Evolutionary conservation across 2,797 vertebrate genomes (phyloP), one percentile per base, ranked within the genome.

Genomic region (Thunnus albacares): DNA sequence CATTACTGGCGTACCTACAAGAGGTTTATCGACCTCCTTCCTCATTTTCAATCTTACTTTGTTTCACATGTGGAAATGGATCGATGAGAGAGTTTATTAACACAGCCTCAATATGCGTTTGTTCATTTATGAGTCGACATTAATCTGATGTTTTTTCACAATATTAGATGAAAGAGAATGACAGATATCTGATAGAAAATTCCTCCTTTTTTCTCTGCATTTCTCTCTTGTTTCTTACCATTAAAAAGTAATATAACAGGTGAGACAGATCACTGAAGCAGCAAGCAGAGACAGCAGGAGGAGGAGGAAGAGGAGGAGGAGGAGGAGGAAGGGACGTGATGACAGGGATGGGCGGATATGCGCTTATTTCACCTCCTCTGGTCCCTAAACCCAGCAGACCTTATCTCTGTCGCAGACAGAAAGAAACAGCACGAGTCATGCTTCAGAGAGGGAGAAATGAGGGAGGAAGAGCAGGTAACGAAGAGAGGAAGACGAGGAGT

Each of bases 181-280:
- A 20, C 14, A n/a, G 22, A 38, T 2, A 7, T 5, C 22, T 14
- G 22, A 15, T 28, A 9, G 6, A 49, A 49, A 49, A 5, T 49
- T 49, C 17, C 33, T 59, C 18, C 3, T 24, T 58, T 2, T 45
- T 26, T 47, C 35, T 68, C 26, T 57, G 28, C 12, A 59, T 18
- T 38, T 28, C 4, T 33, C 10, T 33, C 33, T 14, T 62, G 6
- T 47, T 47, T 47, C 57, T 65, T 18, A 28, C 10, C 5, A 56
- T 49, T 57, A 30, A 45, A n/a, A 22, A 33, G 56, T 52, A 41
- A 45, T 55, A 49, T 18, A 55, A 33, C 0, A 20, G 69, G 30
- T 61, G 28, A 47, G 61, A 57, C 30, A 18, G 53, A 51, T 67
- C 59, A 41, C 5, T 52, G 61, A 58, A 38, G 70, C 26, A 28